Conservation (phyloP, 1,140 invertebrate genomes). For the Nebria ingens region DNA sequence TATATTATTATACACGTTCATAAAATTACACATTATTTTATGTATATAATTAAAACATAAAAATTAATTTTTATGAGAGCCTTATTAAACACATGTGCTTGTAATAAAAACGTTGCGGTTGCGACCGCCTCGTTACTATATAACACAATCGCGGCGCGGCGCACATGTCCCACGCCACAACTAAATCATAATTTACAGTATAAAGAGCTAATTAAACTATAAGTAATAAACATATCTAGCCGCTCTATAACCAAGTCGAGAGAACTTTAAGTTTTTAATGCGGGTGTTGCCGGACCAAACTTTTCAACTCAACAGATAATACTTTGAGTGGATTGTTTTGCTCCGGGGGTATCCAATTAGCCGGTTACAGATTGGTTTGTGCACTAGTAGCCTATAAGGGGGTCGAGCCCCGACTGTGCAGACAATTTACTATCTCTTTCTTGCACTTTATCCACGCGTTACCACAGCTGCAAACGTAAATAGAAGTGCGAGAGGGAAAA, state of each 20-base stretch:
- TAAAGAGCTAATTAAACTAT: background rate
- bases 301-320: background rate
- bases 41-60: too few species aligned
- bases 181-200: background rate
- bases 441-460: too few species aligned
- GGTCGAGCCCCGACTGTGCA: background rate
- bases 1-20: background rate
- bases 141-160: too few species aligned
- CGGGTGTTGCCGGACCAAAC: background rate
- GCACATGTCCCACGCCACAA: background rate
- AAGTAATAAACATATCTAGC: background rate
- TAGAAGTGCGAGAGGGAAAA: background rate
- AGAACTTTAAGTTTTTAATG: slow-evolving; percentile 2
- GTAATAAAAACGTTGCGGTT: too few species aligned
- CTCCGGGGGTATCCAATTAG: slow-evolving; percentile 1
- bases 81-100: too few species aligned
- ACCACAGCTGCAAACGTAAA: background rate
- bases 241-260: background rate
- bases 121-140: too few species aligned
- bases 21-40: background rate
- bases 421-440: background rate
- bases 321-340: slow-evolving; percentile 9
- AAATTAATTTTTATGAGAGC: too few species aligned
- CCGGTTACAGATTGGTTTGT: slow-evolving; percentile 6
- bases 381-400: background rate